Evolutionary conservation across 2,888 invertebrate species (phyloP), one percentile per base, ranked within the genome.

Genomic region (Drosophila tripunctata): DNA sequence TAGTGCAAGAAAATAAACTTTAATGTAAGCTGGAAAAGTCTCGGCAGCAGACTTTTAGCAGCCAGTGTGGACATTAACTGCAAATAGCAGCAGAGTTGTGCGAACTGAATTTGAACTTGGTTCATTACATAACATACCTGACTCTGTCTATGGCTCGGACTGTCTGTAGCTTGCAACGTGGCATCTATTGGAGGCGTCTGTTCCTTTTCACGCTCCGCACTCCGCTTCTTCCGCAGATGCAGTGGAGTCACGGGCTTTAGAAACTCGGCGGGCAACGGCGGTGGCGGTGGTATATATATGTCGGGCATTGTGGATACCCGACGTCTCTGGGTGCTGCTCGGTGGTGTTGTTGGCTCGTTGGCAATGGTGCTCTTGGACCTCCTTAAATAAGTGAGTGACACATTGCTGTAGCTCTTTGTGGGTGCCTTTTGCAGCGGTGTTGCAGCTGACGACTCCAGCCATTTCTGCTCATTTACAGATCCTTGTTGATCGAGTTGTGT

Each of bases 271-370:
- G 89, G 86, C 52, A 89, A 35, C 3, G 87, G 77, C 2, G 89
- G 88, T 1, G 89, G 89, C 4, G 88, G 75, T 33, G 88, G 75
- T 84, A 89, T 90, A 65, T 87, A 65, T 57, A 88, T 64, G 30
- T 74, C 61, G 31, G 87, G 78, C 73, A 78, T 71, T 17, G 88
- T 83, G 38, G 87, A 84, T 19, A 74, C 87, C 44, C 87, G 84
- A 7, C 87, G 79, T 10, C 83, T 61, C 19, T 72, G 77, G n/a
- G 35, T 4, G 22, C 1, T 15, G 74, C 8, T 69, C 58, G 62
- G 14, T 14, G 44, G 24, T 6, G 21, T 7, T 45, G 45, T 15
- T 27, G 6, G 35, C 41, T 66, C 62, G 3, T 38, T 52, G 72
- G 60, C 52, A 8, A 64, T 69, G 10, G 54, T 69, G 45, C 73